phyloP scores from a whole-genome alignment of 2,888 invertebrate species.

The Saturnia pavonia region DNA sequence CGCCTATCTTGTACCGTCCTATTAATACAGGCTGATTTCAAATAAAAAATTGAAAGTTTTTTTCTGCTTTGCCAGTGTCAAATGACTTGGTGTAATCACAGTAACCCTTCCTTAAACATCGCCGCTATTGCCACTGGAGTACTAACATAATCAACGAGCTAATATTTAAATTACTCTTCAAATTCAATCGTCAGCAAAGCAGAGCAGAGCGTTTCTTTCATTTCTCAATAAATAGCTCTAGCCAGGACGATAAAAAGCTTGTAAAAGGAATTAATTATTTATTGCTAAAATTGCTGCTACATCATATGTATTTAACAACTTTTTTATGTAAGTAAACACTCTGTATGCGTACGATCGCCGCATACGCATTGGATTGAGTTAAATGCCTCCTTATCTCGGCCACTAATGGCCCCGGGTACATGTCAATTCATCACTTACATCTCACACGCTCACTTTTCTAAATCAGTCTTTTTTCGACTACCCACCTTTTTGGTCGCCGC shows the following conservation, averaged over 20 bases:
- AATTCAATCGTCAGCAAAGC: too few relatives aligned
- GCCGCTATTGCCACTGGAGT: too few relatives aligned
- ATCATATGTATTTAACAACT: neutral
- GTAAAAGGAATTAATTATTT: neutral
- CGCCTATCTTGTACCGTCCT: conserved; percentile 22
- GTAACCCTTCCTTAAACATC: too few relatives aligned
- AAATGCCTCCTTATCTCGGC: conserved; percentile 74
- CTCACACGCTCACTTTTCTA: conserved; percentile 53
- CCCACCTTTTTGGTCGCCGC: conserved; percentile 21
- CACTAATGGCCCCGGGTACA: conserved; percentile 76
- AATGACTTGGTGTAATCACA: neutral
- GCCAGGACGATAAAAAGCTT: neutral
- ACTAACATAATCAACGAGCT: too few relatives aligned
- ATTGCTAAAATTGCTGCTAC: neutral
- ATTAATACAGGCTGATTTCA: conserved; percentile 8
- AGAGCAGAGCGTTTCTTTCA: too few relatives aligned
- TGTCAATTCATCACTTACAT: conserved; percentile 78
- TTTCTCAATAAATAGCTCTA: neutral
- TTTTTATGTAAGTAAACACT: conserved; percentile 17
- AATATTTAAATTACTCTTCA: too few relatives aligned
- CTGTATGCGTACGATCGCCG: conserved; percentile 44
- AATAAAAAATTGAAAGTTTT: neutral
- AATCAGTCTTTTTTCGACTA: conserved; percentile 46
- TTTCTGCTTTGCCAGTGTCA: neutral
- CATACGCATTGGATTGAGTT: conserved; percentile 69